A percentile compares a stretch with the other conserved stretches of the same genome.
phyloP scores from a whole-genome alignment of 2,797 vertebrate genomes.

The Sylvilagus floridanus region DNA sequence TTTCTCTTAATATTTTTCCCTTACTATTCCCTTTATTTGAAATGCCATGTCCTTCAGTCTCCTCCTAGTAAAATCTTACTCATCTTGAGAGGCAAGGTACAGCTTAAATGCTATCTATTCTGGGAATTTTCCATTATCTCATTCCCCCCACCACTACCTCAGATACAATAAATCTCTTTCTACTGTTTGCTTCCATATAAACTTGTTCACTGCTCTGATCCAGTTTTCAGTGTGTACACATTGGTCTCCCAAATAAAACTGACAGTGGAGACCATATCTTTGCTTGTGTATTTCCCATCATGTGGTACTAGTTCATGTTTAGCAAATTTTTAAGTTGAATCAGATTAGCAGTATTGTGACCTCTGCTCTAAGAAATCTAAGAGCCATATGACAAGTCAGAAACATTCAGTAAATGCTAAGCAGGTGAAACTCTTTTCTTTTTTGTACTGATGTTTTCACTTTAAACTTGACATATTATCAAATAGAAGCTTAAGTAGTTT shows the following conservation, averaged over 20 bases:
- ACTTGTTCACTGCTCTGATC: neutral
- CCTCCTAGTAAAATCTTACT: conserved; percentile 1
- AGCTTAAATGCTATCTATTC: neutral
- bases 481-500: neutral
- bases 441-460: neutral
- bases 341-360: neutral
- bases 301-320: neutral
- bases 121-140: neutral
- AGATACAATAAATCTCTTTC: neutral
- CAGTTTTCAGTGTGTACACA: neutral
- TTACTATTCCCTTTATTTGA: conserved; percentile 28
- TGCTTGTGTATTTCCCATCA: neutral
- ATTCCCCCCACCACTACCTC: neutral
- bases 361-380: neutral
- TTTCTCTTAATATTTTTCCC: neutral
- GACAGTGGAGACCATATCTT: neutral
- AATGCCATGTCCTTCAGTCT: conserved; percentile 19
- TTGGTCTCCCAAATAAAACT: neutral
- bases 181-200: neutral
- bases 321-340: neutral
- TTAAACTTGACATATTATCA: conserved; percentile 12
- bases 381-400: neutral
- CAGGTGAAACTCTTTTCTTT: neutral
- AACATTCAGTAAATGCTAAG: conserved; percentile 15
- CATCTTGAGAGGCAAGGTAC: conserved; percentile 9